Evolutionary conservation across 2,888 invertebrate genomes (phyloP), one percentile per base, ranked within the genome.

Genomic region (Caenorhabditis plicata): DNA sequence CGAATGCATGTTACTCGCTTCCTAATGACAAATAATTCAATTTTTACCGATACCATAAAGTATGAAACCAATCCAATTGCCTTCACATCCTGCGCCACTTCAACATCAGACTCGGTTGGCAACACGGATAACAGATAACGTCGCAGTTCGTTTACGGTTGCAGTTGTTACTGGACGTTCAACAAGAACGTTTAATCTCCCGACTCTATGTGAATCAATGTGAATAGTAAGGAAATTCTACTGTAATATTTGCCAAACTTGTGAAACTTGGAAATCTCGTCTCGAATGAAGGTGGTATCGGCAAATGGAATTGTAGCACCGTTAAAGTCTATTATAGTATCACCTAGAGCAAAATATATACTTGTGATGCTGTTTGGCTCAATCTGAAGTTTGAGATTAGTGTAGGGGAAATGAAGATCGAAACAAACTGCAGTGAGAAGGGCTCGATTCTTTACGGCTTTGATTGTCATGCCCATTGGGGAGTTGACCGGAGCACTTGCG

Each of bases 1-100:
- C 3, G 27, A 36, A 27, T 61, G 55, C 55, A 61, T 51, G 22
- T 51, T 51, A 15, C 43, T 44, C 3, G 61, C 61, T 32, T 45
- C 53, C 9, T 35, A 17, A 15, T 8, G 7, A 15, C 7, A 15
- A 8, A 35, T 35, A 15, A 15, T 15, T 8, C 5, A 17, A 9
- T 5, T 15, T n/a, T n/a, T 15, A 35, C 13, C n/a, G 13, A 9
- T 35, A 8, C 15, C 13, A 15, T 9, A 9, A n/a, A 35, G 7
- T 8, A 8, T 17, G 7, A n/a, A n/a, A 5, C 20, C 27, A 51
- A 15, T 23, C 60, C 60, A 15, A 60, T 60, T 3, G 54, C 48
- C 2, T 46, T 42, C 5, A 32, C 60, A 27, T 60, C 60, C 15
- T 29, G 5, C 7, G 60, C 49, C 46, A 60, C 44, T 33, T 60